phyloP scores from a whole-genome alignment of 2,888 invertebrate species.

The Camponotus fellah region DNA sequence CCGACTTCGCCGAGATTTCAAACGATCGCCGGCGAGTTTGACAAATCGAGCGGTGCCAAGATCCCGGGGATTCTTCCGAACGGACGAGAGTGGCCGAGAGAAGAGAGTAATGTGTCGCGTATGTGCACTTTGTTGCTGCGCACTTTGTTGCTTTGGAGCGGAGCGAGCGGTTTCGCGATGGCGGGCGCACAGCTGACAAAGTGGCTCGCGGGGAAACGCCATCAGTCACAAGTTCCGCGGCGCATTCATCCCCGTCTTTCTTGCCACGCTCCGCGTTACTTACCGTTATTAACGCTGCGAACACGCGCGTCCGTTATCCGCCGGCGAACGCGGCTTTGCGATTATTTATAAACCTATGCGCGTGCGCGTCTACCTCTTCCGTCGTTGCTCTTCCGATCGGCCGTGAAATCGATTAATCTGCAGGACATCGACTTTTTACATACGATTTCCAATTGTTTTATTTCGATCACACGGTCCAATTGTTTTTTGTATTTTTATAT shows the following conservation, averaged over 20 bases:
- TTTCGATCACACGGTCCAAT: not conserved
- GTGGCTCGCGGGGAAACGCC: slow-evolving; percentile 57
- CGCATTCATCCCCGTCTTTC: slow-evolving; percentile 63
- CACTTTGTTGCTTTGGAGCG: slow-evolving; percentile 36
- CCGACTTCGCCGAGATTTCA: slow-evolving; percentile 6
- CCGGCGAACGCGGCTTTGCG: slow-evolving; percentile 36
- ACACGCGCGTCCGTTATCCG: slow-evolving; percentile 61
- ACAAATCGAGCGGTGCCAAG: slow-evolving; percentile 38
- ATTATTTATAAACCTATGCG: slow-evolving; percentile 65
- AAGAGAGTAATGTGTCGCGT: slow-evolving; percentile 48
- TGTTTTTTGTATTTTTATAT: not conserved
- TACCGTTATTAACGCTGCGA: slow-evolving; percentile 66
- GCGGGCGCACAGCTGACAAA: slow-evolving; percentile 61
- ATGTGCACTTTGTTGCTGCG: slow-evolving; percentile 46
- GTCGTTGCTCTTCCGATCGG: slow-evolving; percentile 58
- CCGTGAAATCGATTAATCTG: slow-evolving; percentile 62
- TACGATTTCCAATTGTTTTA: slow-evolving; percentile 11
- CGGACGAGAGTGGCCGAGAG: slow-evolving; percentile 25
- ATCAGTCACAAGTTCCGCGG: slow-evolving; percentile 62
- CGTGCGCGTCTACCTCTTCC: slow-evolving; percentile 14
- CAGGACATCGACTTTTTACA: slow-evolving; percentile 49
- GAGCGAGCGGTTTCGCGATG: slow-evolving; percentile 41
- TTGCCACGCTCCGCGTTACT: slow-evolving; percentile 62
- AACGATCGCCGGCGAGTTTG: slow-evolving; percentile 39
- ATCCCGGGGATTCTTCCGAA: slow-evolving; percentile 38